Evolutionary conservation across 2,113 vertebrate species (phyloP).

Genomic region (Camelus dromedarius): DNA sequence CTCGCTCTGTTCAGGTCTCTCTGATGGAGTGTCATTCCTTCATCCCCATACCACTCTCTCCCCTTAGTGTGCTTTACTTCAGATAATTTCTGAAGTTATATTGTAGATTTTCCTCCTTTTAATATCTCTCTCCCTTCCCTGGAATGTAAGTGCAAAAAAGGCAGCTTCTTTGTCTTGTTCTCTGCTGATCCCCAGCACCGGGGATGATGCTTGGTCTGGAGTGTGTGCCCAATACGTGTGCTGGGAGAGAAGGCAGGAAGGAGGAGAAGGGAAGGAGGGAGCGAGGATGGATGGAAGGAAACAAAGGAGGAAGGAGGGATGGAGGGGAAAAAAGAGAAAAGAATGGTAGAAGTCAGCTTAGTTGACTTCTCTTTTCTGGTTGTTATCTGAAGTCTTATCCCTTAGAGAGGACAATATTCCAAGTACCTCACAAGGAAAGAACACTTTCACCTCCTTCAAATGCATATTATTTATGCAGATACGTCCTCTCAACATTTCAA

Average conservation of each 20-base stretch:
- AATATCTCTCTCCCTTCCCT: not conserved
- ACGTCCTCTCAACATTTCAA: not conserved
- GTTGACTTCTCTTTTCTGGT: not conserved
- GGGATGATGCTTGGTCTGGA: not conserved
- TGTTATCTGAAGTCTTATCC: not conserved
- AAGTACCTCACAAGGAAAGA: not conserved
- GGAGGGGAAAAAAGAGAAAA: not conserved
- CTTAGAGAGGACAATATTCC: not conserved
- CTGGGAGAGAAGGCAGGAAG: too few species aligned
- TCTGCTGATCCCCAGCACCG: not conserved
- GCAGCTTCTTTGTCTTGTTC: conserved; percentile 4
- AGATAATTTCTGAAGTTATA: not conserved
- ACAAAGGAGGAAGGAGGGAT: too few species aligned
- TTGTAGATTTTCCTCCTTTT: not conserved
- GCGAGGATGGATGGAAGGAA: too few species aligned
- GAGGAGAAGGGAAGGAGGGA: not conserved
- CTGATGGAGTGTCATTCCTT: not conserved
- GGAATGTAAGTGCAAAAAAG: not conserved
- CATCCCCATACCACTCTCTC: not conserved
- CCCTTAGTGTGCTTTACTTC: not conserved
- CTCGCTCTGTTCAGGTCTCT: not conserved
- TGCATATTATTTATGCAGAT: not conserved
- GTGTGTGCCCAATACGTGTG: accelerated
- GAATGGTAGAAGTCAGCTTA: not conserved
- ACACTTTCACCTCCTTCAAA: conserved; percentile 16